Evolutionary conservation across 1,140 invertebrate species (phyloP).

Genomic region (Diachasma alloeum): DNA sequence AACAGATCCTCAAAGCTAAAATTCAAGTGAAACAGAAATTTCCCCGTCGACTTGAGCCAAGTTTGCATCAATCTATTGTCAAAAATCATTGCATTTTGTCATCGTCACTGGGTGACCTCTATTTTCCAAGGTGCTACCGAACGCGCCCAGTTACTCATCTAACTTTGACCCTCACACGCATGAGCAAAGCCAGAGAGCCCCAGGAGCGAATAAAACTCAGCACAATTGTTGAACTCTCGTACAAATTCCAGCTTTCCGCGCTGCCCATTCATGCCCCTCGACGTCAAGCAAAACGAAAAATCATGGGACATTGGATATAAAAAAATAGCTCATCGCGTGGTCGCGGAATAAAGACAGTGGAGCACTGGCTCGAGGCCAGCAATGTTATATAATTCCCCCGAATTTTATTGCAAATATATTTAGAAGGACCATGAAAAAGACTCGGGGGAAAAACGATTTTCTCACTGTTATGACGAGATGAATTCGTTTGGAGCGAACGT

Average conservation of each 20-base stretch:
- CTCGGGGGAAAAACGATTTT: too few relatives aligned
- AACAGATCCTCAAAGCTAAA: too few relatives aligned
- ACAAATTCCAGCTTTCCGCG: neutral
- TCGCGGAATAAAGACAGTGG: slow-evolving; percentile 33
- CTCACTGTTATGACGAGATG: too few relatives aligned
- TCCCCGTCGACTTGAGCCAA: too few relatives aligned
- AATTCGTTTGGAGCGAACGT: too few relatives aligned
- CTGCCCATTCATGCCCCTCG: too few relatives aligned
- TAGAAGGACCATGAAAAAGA: too few relatives aligned
- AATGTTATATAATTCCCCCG: slow-evolving; percentile 41
- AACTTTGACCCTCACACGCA: neutral
- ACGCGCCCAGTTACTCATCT: neutral
- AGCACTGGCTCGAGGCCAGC: slow-evolving; percentile 43
- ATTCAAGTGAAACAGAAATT: too few relatives aligned
- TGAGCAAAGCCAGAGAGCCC: neutral
- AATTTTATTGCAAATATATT: neutral
- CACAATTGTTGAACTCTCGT: neutral
- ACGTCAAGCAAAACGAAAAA: neutral
- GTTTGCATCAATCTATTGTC: too few relatives aligned
- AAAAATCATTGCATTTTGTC: neutral
- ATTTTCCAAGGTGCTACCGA: neutral
- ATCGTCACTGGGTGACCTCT: neutral
- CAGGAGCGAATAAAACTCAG: neutral
- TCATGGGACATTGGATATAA: neutral
- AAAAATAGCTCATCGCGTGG: neutral